phyloP scores from a whole-genome alignment of 2,797 vertebrate genomes.

The Numenius phaeopus region DNA sequence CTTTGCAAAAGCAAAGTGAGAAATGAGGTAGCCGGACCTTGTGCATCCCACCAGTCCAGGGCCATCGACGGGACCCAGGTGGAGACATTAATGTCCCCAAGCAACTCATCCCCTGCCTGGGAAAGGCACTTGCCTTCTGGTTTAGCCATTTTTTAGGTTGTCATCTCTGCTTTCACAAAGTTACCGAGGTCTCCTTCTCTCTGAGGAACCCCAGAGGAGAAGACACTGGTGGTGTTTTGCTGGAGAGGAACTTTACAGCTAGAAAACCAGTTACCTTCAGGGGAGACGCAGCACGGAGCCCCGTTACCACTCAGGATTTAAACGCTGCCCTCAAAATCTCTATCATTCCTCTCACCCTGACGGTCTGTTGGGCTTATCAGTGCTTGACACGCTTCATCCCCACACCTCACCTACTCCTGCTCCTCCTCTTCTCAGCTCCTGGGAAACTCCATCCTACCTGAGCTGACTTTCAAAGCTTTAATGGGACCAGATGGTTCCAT shows the following conservation, averaged over 20 bases:
- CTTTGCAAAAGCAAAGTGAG: not conserved
- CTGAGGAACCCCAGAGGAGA: conserved; percentile 9
- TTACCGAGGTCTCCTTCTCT: not conserved
- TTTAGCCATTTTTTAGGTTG: conserved; percentile 54
- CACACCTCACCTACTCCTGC: not conserved
- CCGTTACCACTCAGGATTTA: not conserved
- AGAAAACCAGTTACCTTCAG: not conserved
- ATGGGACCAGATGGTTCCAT: conserved; percentile 75
- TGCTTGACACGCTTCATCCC: not conserved
- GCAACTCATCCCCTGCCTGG: not conserved
- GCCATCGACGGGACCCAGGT: not conserved
- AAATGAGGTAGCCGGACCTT: not conserved
- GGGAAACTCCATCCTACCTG: conserved; percentile 38
- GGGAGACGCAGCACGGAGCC: not conserved
- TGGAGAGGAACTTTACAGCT: not conserved
- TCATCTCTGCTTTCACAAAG: conserved; percentile 33
- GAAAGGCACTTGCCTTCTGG: conserved; percentile 47
- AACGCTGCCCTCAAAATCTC: not conserved
- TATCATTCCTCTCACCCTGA: not conserved
- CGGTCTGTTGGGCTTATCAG: not conserved
- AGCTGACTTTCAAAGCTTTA: conserved; percentile 68
- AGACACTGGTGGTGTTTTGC: not conserved
- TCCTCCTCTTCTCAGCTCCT: conserved; percentile 6
- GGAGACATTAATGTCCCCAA: conserved; percentile 24
- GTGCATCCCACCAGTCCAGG: not conserved